Base-by-base conservation (phyloP, 2,888 invertebrate species). In the Drosophila colorata region DNA sequence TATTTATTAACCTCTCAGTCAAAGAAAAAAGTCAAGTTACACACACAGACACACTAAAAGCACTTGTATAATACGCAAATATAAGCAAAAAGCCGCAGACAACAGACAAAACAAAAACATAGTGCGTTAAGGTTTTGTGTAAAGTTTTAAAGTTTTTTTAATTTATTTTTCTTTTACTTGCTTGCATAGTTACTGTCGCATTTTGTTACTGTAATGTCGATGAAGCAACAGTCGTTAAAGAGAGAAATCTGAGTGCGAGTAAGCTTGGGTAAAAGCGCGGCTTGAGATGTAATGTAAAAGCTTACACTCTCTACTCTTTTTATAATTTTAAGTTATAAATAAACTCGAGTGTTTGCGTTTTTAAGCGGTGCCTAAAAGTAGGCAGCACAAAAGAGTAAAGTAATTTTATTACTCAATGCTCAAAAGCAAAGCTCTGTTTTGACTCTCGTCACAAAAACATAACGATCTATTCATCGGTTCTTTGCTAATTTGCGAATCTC, bases 311-410 rank as follows among this genome's bases (percentile, higher is more conserved):
- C 53, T 7, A 40, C 18, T 63, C 33, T 33, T 13, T 33, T 33
- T 13, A 33, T 33, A 33, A 13, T 33, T 33, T 33, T 38, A 7
- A 33, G 13, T 7, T n/a, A 35, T 38, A 52, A 59, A 43, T 53
- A 48, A 40, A 28, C 14, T 5, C 43, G 20, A 7, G n/a, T 33
- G 11, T 4, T 14, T 14, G 11, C 6, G 35, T 4, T 37, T 61
- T 56, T 6, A 14, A 4, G 11, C 0, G 13, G 51, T 14, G 85
- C 84, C 84, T 74, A 53, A 84, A 83, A 84, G 83, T 84, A 84
- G 78, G 80, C 84, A 82, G 65, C 49, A 23, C 0, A 47, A 59
- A 64, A 4, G 28, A 16, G 25, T n/a, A n/a, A n/a, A n/a, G n/a
- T n/a, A n/a, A n/a, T n/a, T n/a, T n/a, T n/a, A n/a, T n/a, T n/a